Conservation (phyloP, 1,140 invertebrate genomes). For the Drosophila melanogaster region DNA sequence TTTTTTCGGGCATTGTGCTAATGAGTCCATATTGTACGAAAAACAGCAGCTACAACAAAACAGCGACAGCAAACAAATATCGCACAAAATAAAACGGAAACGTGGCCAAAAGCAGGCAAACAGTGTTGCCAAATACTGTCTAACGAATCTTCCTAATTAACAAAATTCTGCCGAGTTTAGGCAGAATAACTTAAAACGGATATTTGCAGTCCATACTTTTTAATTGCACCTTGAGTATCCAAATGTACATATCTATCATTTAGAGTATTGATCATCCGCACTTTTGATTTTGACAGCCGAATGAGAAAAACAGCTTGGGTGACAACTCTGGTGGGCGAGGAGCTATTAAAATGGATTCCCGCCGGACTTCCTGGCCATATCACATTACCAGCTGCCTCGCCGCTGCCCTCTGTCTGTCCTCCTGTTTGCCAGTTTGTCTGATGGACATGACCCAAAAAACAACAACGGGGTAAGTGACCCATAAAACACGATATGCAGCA, state of each 20-base stretch:
- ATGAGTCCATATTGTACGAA: constrained; percentile 80
- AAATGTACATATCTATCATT: no score
- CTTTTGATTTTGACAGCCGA: neutral
- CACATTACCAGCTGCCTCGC: constrained; percentile 57
- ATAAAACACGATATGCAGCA: constrained; percentile 51
- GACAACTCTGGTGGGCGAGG: constrained; percentile 18
- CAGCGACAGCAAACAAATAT: constrained; percentile 32
- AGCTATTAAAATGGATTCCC: constrained; percentile 81
- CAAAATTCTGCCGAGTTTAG: no score
- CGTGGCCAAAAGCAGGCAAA: constrained; percentile 14
- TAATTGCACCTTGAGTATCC: no score
- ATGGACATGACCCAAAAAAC: constrained; percentile 79
- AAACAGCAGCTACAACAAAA: constrained; percentile 32
- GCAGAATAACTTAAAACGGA: no score
- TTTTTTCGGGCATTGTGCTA: constrained; percentile 58
- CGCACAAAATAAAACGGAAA: constrained; percentile 19
- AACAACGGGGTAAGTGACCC: constrained; percentile 47
- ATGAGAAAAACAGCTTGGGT: neutral
- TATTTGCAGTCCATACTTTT: no score
- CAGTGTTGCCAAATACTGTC: constrained; percentile 7
- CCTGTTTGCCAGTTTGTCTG: constrained; percentile 48
- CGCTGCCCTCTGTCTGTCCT: constrained; percentile 1
- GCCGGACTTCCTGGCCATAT: constrained; percentile 80
- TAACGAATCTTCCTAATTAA: no score
- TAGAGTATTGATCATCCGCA: neutral